Evolutionary conservation across 1,140 invertebrate species (phyloP), one percentile per base, ranked within the genome.

Genomic region (Phymastichus coffea): DNA sequence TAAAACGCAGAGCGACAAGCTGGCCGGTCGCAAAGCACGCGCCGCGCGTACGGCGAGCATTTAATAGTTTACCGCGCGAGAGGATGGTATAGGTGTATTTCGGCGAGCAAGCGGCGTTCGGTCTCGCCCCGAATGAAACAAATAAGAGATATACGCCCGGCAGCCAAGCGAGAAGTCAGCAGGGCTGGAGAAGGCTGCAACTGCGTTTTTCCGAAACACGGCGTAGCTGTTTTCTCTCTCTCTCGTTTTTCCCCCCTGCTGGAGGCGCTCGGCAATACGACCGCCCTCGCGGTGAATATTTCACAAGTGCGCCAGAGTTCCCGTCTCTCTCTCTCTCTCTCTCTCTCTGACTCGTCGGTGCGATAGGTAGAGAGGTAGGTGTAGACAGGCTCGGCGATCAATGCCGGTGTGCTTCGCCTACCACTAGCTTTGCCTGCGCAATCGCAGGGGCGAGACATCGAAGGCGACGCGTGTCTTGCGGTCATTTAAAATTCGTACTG

Each of bases 401-500:
- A n/a, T n/a, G n/a, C n/a, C n/a, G n/a, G n/a, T n/a, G n/a, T n/a
- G n/a, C n/a, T n/a, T n/a, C n/a, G n/a, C n/a, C n/a, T n/a, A n/a
- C n/a, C n/a, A n/a, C n/a, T n/a, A n/a, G n/a, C n/a, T 57, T 23
- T 3, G 20, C 9, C n/a, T 15, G 9, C 20, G 41, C 49, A 15
- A 35, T 23, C 54, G 43, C 28, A 30, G n/a, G n/a, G 30, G 4
- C 54, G 15, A 14, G 15, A 44, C 2, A n/a, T n/a, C n/a, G 41
- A 19, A 9, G 9, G 43, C 44, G 23, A 57, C n/a, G 54, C 44
- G 35, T 57, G 44, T 40, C 54, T 57, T 48, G 33, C 44, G 44
- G 44, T 57, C 22, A 47, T 57, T 57, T 57, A 48, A 57, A 57
- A 57, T 57, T 48, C 44, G 41, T 47, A 43, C 44, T 44, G 17